phyloP scores from a whole-genome alignment of 2,113 vertebrate genomes.

The cattle (Bos taurus) region ARS-UCD2.0 NC_037331.1:112303501-112304000 shows the following conservation, averaged over 20 bases:
- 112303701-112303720: neutral
- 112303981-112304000: neutral
- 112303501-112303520: neutral
- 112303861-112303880: neutral
- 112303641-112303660: neutral
- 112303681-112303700: neutral
- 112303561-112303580: neutral
- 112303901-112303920: neutral
- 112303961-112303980: neutral
- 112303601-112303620: neutral
- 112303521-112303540: neutral
- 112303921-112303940: neutral
- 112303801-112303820: neutral
- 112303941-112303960: neutral
- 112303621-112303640: conserved; percentile 22
- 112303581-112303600: neutral
- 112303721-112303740: neutral
- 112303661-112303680: neutral
- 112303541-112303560: rapidly evolving
- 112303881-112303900: neutral
- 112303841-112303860: neutral
- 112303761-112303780: neutral
- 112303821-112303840: neutral
- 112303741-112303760: neutral
- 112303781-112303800: neutral